Base-by-base conservation (phyloP, 2,888 invertebrate species). In the Eupithecia abbreviata region DNA sequence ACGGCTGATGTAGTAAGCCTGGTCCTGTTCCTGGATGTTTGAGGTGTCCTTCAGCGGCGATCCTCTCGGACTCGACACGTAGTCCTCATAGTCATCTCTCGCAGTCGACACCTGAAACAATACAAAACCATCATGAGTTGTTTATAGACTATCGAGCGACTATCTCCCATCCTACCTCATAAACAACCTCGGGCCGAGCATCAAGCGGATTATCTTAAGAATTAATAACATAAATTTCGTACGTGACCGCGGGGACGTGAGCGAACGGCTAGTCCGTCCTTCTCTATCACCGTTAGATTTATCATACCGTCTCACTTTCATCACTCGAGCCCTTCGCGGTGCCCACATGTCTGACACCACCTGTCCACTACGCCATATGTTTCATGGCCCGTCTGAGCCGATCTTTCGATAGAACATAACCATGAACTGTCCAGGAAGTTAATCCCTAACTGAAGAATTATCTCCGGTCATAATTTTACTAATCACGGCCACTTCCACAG, bases 11-110 rank as follows among this genome's bases (percentile, higher is more conserved):
- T 89, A 90, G 86, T 90, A 94, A 2, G 90, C 86, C 70, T 89
- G 89, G 72, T 94, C 93, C 3, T 15, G 67, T 51, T 94, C 93
- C 71, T 92, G 93, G 78, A 94, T 90, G 86, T 94, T 95, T 58
- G 95, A 92, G 10, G 94, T 94, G 78, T 95, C 95, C 84, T 95
- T 95, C 78, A 94, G 81, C 2, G 94, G 95, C 75, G 94, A 94
- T 41, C 92, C 93, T 84, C 94, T 87, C 2, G 93, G 92, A 80
- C 94, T 94, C 72, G 89, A 90, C 80, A 87, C 93, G 91, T 92
- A 92, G 86, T 93, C 93, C 58, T 94, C 94, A 87, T 93, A 93
- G 86, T 94, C 94, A 79, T 95, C 95, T 82, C 94, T 87, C 83
- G n/a, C 67, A 68, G 67, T 68, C n/a, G 95, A 94, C 86, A 94